These are phyloP conservation scores for Diadumene lineata DNA, from an alignment of 92 coral and sea anemone species.

Conservation along the genomic window DNA sequence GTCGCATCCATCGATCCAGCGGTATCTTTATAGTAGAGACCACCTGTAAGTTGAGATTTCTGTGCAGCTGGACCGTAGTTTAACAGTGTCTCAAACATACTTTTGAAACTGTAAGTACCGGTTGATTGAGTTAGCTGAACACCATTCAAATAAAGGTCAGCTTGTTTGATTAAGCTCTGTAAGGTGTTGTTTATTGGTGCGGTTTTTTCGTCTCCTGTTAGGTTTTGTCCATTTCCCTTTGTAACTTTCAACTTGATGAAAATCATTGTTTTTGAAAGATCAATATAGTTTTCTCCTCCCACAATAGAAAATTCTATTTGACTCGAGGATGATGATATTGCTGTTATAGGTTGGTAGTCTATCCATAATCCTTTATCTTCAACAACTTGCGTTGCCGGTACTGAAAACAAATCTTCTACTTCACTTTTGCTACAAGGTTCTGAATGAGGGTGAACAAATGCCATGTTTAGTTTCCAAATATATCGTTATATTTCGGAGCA, in stretches of 20 bases:
- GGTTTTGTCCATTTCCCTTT: not conserved
- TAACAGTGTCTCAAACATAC: no score
- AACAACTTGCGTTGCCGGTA: conserved; percentile 30
- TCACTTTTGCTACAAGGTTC: conserved; percentile 30
- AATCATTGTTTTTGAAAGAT: not conserved
- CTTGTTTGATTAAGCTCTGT: no score
- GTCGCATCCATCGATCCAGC: not conserved
- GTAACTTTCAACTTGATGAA: no score
- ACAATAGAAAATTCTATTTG: not conserved
- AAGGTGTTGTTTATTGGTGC: no score
- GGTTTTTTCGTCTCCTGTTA: not conserved
- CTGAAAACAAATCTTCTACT: conserved; percentile 32
- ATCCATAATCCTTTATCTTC: conserved; percentile 29
- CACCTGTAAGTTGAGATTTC: no score
- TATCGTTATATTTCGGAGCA: no score
- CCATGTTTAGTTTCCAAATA: conserved; percentile 17
- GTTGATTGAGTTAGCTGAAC: not conserved
- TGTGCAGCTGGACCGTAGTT: no score
- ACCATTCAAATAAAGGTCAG: not conserved
- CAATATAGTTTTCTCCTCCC: not conserved
- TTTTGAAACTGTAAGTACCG: not conserved
- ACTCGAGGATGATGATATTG: not conserved
- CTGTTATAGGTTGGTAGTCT: conserved; percentile 31
- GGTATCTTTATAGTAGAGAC: no score
- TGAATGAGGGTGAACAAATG: conserved; percentile 30